Base-by-base conservation (phyloP, 2,797 vertebrate species). In the Enteromius viviparus region DNA sequence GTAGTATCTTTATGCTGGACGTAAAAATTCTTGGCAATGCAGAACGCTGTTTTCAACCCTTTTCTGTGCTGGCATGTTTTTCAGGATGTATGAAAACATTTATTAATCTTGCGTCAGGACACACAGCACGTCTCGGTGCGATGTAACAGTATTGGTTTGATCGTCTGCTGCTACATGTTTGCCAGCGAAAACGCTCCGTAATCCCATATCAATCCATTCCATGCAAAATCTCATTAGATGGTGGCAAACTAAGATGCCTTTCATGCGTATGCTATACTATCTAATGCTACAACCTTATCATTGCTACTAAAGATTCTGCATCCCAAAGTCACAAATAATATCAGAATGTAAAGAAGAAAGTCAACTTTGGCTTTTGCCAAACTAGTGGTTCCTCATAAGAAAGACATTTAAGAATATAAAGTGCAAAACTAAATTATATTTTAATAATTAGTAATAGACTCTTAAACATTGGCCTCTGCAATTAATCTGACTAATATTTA, bases 261-360 rank as follows among this genome's bases (percentile, higher is more conserved):
- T 91, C 93, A 94, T 93, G 93, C 91, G 72, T 85, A 92, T 91
- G 91, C 93, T 26, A 26, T 93, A 93, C 90, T 86, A 89, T 87
- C 93, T 94, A 94, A 92, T 89, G 93, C 93, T 94, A 94, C 92
- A 90, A 84, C 87, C 91, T 90, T 91, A 87, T 91, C 81, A 71
- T 83, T 89, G 92, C 92, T 92, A 94, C 86, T 86, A n/a, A 85
- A 89, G 81, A 80, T 85, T 87, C 81, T 88, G 87, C 65, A 82
- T 72, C 87, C 81, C 88, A 85, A 81, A 86, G 80, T 76, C 85
- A 90, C 86, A 88, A 90, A 79, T 88, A 78, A 65, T 87, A 85
- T 23, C 21, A 90, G 76, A 85, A 85, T 77, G 51, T 37, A 65
- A 82, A 81, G 83, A 81, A 72, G 87, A 51, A 64, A 85, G 72